Evolutionary conservation across 2,113 vertebrate genomes (phyloP), one percentile per base, ranked within the genome.

Genomic region (Lamprologus lemairii): DNA sequence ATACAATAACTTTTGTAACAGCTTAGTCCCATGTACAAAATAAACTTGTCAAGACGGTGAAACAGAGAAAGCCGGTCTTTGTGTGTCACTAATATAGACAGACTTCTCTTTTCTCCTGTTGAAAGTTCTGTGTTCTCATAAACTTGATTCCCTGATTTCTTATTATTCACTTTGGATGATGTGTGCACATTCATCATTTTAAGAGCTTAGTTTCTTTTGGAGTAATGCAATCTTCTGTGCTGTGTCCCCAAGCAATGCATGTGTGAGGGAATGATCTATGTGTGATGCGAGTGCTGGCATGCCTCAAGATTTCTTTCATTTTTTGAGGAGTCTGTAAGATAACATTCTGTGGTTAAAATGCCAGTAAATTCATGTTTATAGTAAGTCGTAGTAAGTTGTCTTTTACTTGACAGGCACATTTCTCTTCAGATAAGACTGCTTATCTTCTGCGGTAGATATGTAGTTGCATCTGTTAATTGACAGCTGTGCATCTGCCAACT

Each of bases 201-300:
- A 42, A 82, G 42, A 81, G 37, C 68, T 73, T 28, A n/a, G 9
- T 73, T 86, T 54, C 6, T 47, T 80, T 80, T 13, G 80, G 14
- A 33, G 58, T 87, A 86, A 84, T 87, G 58, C 87, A 93, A 88
- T 60, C 71, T 53, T 55, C 65, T 79, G 51, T 87, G 82, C 71
- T 57, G 21, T 88, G 55, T 80, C 85, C 84, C 75, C 7, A 14
- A 91, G 87, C 81, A 37, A 63, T 86, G 57, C 51, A 45, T 78
- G 87, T 86, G 49, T 83, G 21, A 28, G 37, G 35, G 83, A 90
- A 55, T 71, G 86, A 90, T 87, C 81, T 79, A 10, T 86, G 35
- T 58, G 28, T 82, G 68, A 83, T 79, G 53, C 84, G 9, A 68
- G 94, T 86, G 84, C 37, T 14, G 82, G 85, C 91, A 81, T 84